phyloP scores from a whole-genome alignment of 92 coral and sea anemone species.

The Epizoanthus rinbou region DNA sequence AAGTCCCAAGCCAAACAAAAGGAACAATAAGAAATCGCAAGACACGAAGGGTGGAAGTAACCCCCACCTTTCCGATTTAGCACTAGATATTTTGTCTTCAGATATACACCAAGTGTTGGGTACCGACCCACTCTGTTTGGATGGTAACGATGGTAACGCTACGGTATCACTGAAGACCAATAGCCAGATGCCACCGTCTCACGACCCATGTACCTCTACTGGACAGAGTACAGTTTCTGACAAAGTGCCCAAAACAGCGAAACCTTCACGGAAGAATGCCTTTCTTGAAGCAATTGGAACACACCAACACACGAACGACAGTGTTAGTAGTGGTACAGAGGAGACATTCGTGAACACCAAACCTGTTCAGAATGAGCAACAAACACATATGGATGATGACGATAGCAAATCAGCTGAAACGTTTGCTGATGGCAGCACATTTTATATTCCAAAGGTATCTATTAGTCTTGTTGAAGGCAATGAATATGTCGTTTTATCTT shows the following conservation, averaged over 20 bases:
- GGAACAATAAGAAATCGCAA: no score
- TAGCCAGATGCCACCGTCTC: no score
- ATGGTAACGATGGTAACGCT: background rate
- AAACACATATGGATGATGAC: background rate
- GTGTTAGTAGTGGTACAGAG: background rate
- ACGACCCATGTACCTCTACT: background rate
- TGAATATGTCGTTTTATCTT: no score
- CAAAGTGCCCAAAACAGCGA: background rate
- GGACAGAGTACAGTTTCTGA: background rate
- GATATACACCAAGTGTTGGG: background rate
- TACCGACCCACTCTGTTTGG: background rate
- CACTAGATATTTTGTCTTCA: background rate
- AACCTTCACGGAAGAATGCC: background rate
- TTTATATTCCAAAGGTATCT: no score
- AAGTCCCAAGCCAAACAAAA: background rate
- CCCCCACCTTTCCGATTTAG: no score
- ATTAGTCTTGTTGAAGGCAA: no score
- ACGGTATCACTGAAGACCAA: background rate
- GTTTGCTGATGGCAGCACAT: no score
- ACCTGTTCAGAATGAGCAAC: background rate
- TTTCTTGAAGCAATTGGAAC: slow-evolving; percentile 21
- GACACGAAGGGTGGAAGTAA: no score
- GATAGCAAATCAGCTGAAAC: no score
- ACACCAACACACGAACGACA: background rate
- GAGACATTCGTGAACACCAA: background rate